Base-by-base conservation (phyloP, 2,113 vertebrate genomes). In the Ochotona curzoniae region DNA sequence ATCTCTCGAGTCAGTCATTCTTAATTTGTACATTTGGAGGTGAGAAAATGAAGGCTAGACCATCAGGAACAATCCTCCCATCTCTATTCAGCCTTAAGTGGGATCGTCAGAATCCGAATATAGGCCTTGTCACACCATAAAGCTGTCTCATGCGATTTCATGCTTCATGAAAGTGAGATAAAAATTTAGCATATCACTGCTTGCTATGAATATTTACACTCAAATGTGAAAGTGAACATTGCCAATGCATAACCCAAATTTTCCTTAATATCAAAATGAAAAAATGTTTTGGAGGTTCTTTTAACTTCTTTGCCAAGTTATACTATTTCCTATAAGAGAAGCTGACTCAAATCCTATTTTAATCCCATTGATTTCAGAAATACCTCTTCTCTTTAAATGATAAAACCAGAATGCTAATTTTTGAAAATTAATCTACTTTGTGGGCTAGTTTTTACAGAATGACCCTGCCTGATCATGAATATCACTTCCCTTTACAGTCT, bases 161-260 rank as follows among this genome's bases (percentile, higher is more conserved):
- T 96, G 95, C 81, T 83, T 93, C 57, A 51, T 54, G 57, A 49
- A 83, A 74, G 26, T 89, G 63, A 78, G 78, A 87, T 91, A 67
- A 84, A 71, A 95, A 81, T 89, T 86, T 95, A 93, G 91, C 83
- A 94, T 83, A 49, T 69, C 49, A 63, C 63, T 70, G 44, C 44
- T 91, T 91, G 87, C 73, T 93, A 89, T 82, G 91, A 90, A 94
- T 92, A 93, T 91, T 92, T 93, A 78, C 67, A 95, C 82, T 84
- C 83, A 38, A 47, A 70, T 54, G 76, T 69, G 71, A 91, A 93
- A 94, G 75, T 91, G 83, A 93, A 85, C 67, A 89, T 28, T 79
- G 57, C 23, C 38, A 84, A 28, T 60, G 23, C 71, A 94, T 67
- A 89, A 75, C 5, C 13, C 47, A 18, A 83, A 63, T 38, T 73